These are phyloP conservation scores for Struthio camelus DNA, from an alignment of 2,113 vertebrate genomes.

Conservation along the genomic window DNA sequence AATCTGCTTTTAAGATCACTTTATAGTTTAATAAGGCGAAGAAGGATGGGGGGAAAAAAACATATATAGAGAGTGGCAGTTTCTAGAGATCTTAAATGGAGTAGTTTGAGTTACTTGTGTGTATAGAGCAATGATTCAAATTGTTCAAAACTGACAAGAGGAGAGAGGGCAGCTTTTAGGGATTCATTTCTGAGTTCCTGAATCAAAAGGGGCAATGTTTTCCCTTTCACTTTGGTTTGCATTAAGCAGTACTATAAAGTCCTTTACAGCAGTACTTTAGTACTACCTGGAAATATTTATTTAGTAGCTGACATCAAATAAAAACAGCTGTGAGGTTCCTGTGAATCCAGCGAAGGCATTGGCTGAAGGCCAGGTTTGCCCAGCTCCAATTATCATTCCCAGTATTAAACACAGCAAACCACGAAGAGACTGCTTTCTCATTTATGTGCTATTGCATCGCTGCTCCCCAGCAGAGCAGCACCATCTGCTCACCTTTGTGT, in stretches of 20 bases:
- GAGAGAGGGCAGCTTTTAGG: not conserved
- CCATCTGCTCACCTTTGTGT: slow-evolving; percentile 29
- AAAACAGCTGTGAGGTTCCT: not conserved
- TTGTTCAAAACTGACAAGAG: not conserved
- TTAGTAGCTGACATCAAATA: not conserved
- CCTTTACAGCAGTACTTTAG: not conserved
- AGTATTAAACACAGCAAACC: slow-evolving; percentile 41
- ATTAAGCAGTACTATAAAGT: not conserved
- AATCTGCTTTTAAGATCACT: not conserved
- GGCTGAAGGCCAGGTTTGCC: not conserved
- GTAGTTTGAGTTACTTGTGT: not conserved
- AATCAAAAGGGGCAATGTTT: not conserved
- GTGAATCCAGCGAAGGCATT: not conserved
- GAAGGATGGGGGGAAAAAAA: not conserved
- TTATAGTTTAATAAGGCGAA: not conserved
- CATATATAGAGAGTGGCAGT: not conserved
- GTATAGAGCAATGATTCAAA: not conserved
- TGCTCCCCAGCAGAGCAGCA: slow-evolving; percentile 1
- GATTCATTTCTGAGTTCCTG: not conserved
- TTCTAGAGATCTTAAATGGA: not conserved
- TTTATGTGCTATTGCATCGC: slow-evolving; percentile 32
- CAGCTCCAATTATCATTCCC: slow-evolving; percentile 11
- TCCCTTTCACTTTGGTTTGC: not conserved
- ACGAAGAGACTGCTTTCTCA: slow-evolving; percentile 37
- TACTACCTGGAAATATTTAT: not conserved